Evolutionary conservation across 2,888 invertebrate species (phyloP), one percentile per base, ranked within the genome.

Genomic region (Seira musarum): DNA sequence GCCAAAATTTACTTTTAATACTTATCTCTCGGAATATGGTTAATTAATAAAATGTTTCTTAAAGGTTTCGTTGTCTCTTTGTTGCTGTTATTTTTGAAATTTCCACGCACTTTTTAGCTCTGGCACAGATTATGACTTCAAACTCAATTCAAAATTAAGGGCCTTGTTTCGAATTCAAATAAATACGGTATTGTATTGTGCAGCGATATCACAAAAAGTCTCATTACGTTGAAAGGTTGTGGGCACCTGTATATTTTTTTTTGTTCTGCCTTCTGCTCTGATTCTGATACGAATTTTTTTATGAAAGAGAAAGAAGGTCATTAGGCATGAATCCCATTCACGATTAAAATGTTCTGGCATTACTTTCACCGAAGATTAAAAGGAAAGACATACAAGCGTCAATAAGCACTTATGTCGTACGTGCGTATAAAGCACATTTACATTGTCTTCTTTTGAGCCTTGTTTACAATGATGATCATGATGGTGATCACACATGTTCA

Each of bases 141-240:
- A n/a, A n/a, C n/a, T n/a, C n/a, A n/a, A n/a, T n/a, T n/a, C n/a
- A n/a, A n/a, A n/a, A n/a, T n/a, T n/a, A n/a, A n/a, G n/a, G n/a
- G n/a, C n/a, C n/a, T n/a, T n/a, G n/a, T n/a, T n/a, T n/a, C n/a
- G n/a, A n/a, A n/a, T n/a, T n/a, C n/a, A n/a, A n/a, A n/a, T n/a
- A n/a, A n/a, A n/a, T n/a, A n/a, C n/a, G n/a, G n/a, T n/a, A n/a
- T n/a, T n/a, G n/a, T n/a, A n/a, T n/a, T 30, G 49, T 49, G 15
- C 49, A 49, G 17, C 3, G 17, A n/a, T 49, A 15, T 2, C 49
- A 49, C 15, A 49, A 15, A 13, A 49, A 49, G 15, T 2, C 17
- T 49, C 49, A 49, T 49, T 49, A 49, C 49, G 49, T 15, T 49
- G 49, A 49, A 49, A 49, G 49, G 15, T n/a, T n/a, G 49, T 30